Evolutionary conservation across 1,140 invertebrate species (phyloP), one percentile per base, ranked within the genome.

Genomic region (Drosophila repletoides): DNA sequence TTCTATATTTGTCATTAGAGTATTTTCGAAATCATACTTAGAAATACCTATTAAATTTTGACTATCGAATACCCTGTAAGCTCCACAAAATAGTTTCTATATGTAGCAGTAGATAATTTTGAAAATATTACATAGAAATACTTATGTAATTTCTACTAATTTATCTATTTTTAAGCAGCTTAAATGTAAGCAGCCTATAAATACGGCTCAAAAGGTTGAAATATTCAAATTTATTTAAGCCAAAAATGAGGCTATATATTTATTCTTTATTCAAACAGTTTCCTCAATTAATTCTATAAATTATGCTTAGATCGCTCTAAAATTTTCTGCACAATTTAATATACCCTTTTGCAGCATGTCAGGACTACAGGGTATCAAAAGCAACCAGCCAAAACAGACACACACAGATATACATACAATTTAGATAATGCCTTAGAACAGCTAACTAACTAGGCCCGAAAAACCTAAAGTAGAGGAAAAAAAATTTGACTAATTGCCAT

Each of bases 401-500:
- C 49, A 52, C 15, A 7, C 51, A 53, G 2, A 40, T 10, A 29
- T 19, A 45, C 24, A 48, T 24, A 33, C 26, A 58, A 55, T 63
- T 63, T 63, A 53, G 58, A 61, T 61, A 61, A 53, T 53, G 58
- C 21, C 58, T 33, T 41, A 14, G 26, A 46, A 58, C 26, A 40
- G 36, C 15, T 17, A 19, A 53, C 51, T 41, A 41, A 40, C 36
- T 41, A 52, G 48, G n/a, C 6, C 34, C 6, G 33, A 38, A 24
- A 49, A 52, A 31, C n/a, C 4, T 14, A n/a, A 26, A 5, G n/a
- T n/a, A n/a, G n/a, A n/a, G n/a, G n/a, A 5, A 14, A 58, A 66
- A 49, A 49, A 51, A 59, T 55, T 46, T 68, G 65, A 68, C 59
- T 63, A 68, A 68, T 61, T 68, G 65, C 53, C 45, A 31, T 36